Evolutionary conservation across 2,888 invertebrate species (phyloP).

Genomic region (Machimus rusticus): DNA sequence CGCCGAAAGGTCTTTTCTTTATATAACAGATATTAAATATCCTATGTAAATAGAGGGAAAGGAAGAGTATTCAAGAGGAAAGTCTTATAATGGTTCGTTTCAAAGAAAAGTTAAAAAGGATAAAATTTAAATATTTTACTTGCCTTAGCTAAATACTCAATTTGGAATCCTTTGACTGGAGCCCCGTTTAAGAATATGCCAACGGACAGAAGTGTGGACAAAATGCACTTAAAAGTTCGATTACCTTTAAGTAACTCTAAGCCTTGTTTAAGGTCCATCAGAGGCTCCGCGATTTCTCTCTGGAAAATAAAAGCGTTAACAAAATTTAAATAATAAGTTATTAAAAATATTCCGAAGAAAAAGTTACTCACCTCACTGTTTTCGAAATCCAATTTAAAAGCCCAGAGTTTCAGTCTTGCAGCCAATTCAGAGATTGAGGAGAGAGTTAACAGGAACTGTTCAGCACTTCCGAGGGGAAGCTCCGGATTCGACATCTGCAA

Average conservation of each 20-base stretch:
- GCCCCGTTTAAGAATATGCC: slow-evolving; percentile 96
- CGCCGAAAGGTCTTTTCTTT: too few relatives aligned
- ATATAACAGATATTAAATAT: too few relatives aligned
- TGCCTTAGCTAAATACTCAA: slow-evolving; percentile 92
- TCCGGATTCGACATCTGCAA: slow-evolving; percentile 60
- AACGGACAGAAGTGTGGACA: slow-evolving; percentile 91
- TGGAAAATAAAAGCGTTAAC: slow-evolving; percentile 51
- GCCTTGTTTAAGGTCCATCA: slow-evolving; percentile 98
- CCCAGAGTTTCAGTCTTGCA: slow-evolving; percentile 94
- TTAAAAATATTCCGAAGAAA: background rate
- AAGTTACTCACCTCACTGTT: slow-evolving; percentile 79
- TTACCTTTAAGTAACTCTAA: slow-evolving; percentile 90
- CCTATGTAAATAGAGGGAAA: too few relatives aligned
- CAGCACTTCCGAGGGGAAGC: slow-evolving; percentile 81
- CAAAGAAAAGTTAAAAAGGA: too few relatives aligned
- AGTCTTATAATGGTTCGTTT: too few relatives aligned
- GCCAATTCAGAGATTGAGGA: slow-evolving; percentile 95
- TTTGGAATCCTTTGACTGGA: slow-evolving; percentile 93
- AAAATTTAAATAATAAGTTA: slow-evolving; percentile 41
- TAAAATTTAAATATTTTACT: background rate
- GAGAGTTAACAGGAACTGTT: slow-evolving; percentile 96
- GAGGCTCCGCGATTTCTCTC: slow-evolving; percentile 97
- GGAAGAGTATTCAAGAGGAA: too few relatives aligned
- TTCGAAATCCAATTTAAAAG: slow-evolving; percentile 98
- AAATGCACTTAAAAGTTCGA: slow-evolving; percentile 93